Percentiles rank a stretch among this genome's conserved stretches.
Evolutionary conservation across 1,140 invertebrate genomes (phyloP).

Genomic region (Stegodyphus dumicola): DNA sequence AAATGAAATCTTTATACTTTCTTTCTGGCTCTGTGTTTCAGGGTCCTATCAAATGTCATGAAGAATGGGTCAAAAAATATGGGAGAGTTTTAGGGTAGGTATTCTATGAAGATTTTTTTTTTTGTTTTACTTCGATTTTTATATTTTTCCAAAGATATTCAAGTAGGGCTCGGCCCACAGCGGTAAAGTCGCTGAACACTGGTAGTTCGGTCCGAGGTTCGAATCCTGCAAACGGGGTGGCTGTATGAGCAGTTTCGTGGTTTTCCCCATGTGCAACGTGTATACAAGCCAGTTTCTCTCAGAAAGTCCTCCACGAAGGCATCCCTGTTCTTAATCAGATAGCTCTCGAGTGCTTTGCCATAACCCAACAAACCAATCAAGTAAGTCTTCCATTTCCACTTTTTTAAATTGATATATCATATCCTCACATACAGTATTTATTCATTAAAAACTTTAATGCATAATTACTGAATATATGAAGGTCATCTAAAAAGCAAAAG

Average conservation of each 20-base stretch:
- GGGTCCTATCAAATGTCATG: conserved; percentile 37
- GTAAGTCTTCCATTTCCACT: no score
- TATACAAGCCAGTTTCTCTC: no score
- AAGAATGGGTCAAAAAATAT: conserved; percentile 66
- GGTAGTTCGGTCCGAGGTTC: no score
- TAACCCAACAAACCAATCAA: no score
- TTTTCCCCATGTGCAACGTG: no score
- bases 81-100: conserved; percentile 66
- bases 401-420: neutral
- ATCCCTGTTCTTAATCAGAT: no score
- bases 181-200: no score
- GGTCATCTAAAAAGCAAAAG: neutral
- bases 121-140: neutral
- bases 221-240: no score
- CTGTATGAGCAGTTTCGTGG: no score
- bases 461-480: neutral
- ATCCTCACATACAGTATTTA: neutral
- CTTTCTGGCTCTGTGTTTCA: conserved; percentile 1
- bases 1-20: neutral
- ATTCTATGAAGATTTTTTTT: neutral
- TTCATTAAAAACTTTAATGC: neutral
- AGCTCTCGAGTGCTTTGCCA: no score
- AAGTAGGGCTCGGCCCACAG: no score
- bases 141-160: neutral
- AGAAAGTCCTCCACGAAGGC: no score